phyloP scores from a whole-genome alignment of 2,113 vertebrate genomes.

The Elanus axillaris region DNA sequence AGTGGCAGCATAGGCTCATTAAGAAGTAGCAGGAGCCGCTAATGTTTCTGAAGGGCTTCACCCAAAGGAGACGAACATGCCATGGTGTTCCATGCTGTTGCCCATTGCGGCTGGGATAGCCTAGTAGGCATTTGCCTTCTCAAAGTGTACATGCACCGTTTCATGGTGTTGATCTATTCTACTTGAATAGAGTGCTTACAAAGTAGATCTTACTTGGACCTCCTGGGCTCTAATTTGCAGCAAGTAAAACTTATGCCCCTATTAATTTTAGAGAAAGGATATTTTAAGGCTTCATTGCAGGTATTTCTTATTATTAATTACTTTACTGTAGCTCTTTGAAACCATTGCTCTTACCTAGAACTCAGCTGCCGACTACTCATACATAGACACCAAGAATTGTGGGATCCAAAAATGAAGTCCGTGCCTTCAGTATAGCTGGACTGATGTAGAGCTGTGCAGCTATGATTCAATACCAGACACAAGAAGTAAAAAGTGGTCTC shows the following conservation, averaged over 20 bases:
- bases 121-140: neutral
- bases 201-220: neutral
- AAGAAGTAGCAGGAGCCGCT: neutral
- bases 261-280: neutral
- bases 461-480: neutral
- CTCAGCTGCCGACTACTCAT: neutral
- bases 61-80: neutral
- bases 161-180: neutral
- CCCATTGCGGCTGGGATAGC: neutral
- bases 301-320: neutral
- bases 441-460: neutral
- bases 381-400: neutral
- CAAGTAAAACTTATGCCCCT: neutral
- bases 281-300: neutral
- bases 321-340: neutral
- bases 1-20: neutral
- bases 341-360: neutral
- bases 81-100: neutral
- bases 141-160: neutral
- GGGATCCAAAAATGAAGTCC: neutral
- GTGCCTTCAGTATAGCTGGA: rapidly evolving
- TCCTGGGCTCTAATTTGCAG: neutral
- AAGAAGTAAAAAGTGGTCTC: neutral
- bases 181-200: neutral
- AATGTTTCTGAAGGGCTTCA: neutral